phyloP scores from a whole-genome alignment of 2,113 vertebrate species.

The Antigone vipio region DNA sequence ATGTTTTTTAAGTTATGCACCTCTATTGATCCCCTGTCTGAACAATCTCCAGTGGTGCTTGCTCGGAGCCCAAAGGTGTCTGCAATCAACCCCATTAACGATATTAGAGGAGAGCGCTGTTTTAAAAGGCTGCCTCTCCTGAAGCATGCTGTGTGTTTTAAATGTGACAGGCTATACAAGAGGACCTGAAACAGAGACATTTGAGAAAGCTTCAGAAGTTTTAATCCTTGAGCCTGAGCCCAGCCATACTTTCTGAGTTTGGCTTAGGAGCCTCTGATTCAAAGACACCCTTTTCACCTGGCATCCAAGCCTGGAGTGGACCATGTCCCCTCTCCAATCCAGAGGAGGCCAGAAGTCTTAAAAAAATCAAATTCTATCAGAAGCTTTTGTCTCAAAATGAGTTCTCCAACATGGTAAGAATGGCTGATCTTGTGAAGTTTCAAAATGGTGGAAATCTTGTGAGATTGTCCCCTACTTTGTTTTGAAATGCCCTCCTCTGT shows the following conservation, averaged over 20 bases:
- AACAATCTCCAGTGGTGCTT: background rate
- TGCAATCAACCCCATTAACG: background rate
- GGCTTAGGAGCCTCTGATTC: background rate
- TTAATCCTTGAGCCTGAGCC: background rate
- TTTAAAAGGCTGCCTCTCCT: conserved; percentile 2
- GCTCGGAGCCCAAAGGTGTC: background rate
- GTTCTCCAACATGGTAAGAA: background rate
- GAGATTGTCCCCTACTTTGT: background rate
- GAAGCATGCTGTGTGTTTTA: background rate
- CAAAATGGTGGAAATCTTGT: background rate
- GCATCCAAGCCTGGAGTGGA: background rate
- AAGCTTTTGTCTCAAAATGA: background rate
- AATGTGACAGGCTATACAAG: background rate
- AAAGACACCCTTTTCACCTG: background rate
- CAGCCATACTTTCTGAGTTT: background rate
- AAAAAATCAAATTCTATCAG: background rate
- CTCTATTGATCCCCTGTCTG: background rate
- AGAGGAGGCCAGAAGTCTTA: background rate
- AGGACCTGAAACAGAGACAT: background rate
- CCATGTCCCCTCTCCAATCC: background rate
- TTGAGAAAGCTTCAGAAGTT: background rate
- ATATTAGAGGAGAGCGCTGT: background rate
- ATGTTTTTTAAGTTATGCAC: background rate
- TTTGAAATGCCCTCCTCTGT: background rate
- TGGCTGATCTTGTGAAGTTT: background rate